Evolutionary conservation across 2,888 invertebrate genomes (phyloP), one percentile per base, ranked within the genome.

Genomic region (Brenthis ino): DNA sequence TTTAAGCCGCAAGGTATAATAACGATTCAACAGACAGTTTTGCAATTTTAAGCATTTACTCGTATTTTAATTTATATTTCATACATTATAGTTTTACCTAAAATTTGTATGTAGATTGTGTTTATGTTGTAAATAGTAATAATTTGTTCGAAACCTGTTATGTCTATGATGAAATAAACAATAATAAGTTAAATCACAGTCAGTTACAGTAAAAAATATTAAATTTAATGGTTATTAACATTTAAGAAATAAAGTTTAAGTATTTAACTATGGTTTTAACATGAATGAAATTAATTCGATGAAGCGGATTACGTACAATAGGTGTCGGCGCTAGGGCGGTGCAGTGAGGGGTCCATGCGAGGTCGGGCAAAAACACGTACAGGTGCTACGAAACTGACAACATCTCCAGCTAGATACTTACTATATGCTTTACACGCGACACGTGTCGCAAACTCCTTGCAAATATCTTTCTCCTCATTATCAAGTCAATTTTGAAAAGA

Each of bases 371-470:
- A 79, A 75, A 79, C 74, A 80, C 69, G 76, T 74, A 80, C 76
- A 80, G 80, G 83, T 77, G 79, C 85, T 86, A 89, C 86, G 79
- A 84, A 77, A 76, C 79, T 77, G 81, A 85, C 82, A 86, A 87
- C 85, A 87, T 82, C 82, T 78, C 81, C 82, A 85, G 83, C 76
- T 72, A 69, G 84, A 87, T 91, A 91, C 91, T 87, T 87, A 91
- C 70, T 65, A 70, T 65, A 65, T 51, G 67, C 63, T 67, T 67
- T 60, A 69, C 56, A 74, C 73, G 71, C 71, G 73, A 73, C 64
- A 74, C 55, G 57, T 63, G 74, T 73, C 71, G 72, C 72, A 65
- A 65, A 48, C 64, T 57, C 61, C 57, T 68, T 70, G 70, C 58
- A 68, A 63, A 64, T 73, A 81, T 86, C 87, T 86, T 88, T 90